Percentiles rank a stretch among this genome's conserved stretches.
Conservation (phyloP, 1,140 invertebrate species). For the Atta cephalotes region DNA sequence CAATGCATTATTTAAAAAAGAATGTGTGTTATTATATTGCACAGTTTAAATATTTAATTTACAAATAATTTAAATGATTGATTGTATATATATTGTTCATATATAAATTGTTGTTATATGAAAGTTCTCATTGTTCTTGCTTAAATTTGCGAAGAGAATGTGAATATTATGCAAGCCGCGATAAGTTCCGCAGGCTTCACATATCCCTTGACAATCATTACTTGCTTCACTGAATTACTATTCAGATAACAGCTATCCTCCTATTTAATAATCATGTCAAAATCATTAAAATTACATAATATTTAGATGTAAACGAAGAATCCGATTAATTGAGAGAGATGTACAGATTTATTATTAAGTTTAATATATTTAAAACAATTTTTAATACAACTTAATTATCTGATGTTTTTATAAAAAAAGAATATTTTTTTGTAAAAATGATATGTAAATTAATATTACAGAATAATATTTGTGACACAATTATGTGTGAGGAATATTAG, state of each 20-base stretch:
- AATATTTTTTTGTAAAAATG: background rate
- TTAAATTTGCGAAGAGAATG: conserved; percentile 18
- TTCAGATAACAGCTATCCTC: background rate
- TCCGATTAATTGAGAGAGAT: no score
- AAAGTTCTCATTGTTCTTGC: background rate
- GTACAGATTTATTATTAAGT: conserved; percentile 2
- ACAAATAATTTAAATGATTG: background rate
- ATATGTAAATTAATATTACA: background rate
- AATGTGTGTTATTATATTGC: background rate
- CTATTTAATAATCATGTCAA: background rate
- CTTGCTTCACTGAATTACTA: conserved; percentile 11
- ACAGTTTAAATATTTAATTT: background rate
- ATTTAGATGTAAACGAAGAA: no score
- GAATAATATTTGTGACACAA: background rate
- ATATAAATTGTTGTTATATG: background rate
- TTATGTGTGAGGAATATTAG: background rate
- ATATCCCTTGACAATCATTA: background rate
- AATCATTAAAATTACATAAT: background rate
- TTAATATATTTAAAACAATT: background rate
- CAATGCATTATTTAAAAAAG: background rate
- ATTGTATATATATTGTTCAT: background rate
- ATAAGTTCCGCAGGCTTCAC: background rate
- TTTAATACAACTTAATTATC: background rate
- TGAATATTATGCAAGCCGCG: conserved; percentile 32
- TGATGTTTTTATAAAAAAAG: background rate